Base-by-base conservation (phyloP, 1,140 invertebrate species). In the Trachelipus rathkii region DNA sequence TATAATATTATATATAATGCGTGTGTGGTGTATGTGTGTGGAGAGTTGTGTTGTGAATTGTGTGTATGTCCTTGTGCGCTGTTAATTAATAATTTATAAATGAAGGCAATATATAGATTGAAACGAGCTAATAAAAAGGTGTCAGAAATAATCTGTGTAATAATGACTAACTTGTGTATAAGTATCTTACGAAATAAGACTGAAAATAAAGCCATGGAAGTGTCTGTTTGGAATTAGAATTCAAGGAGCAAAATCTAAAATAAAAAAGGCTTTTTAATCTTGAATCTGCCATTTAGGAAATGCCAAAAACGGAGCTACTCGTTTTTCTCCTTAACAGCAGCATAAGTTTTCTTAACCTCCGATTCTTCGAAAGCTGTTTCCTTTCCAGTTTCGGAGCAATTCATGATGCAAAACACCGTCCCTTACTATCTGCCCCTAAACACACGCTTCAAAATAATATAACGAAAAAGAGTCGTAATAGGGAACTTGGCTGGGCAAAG, bases 181-280 rank as follows among this genome's bases (percentile, higher is more conserved):
- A n/a, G n/a, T n/a, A n/a, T n/a, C n/a, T n/a, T n/a, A n/a, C n/a
- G n/a, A n/a, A n/a, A n/a, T n/a, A n/a, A n/a, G n/a, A n/a, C n/a
- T n/a, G n/a, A n/a, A n/a, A n/a, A n/a, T n/a, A n/a, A n/a, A n/a
- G n/a, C n/a, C n/a, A n/a, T n/a, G n/a, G n/a, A n/a, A n/a, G n/a
- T n/a, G n/a, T n/a, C n/a, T n/a, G n/a, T n/a, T n/a, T n/a, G n/a
- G n/a, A 50, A 50, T 50, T 50, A 50, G 46, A 9, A 50, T 50
- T 50, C 46, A 50, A 15, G 46, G 15, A 15, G 46, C 15, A 50
- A 50, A 50, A 50, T 15, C 9, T 50, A 50, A 50, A 50, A 50
- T 50, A 50, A 50, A 50, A 50, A 50, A 50, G 46, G 46, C 46
- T 50, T 50, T 50, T 50, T 50, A 50, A 50, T 50, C 46, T 50